Evolutionary conservation across 2,888 invertebrate species (phyloP).

Genomic region (Campopleginae sp.): DNA sequence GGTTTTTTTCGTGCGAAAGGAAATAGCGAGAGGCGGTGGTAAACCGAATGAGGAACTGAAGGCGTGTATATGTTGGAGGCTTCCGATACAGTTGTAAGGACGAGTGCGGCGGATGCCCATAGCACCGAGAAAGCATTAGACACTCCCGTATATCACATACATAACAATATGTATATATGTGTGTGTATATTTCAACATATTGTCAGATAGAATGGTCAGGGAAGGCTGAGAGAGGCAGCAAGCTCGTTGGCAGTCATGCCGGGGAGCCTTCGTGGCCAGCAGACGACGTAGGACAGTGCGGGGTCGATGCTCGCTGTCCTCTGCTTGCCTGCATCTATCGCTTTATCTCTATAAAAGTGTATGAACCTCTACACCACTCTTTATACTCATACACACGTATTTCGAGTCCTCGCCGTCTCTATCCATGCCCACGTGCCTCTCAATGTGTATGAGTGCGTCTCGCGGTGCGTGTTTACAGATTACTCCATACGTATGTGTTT

Average conservation of each 20-base stretch:
- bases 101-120: constrained; percentile 55
- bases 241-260: constrained; percentile 53
- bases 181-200: constrained; percentile 31
- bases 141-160: constrained; percentile 42
- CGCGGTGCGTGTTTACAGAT: neutral
- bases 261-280: constrained; percentile 67
- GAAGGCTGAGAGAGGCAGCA: constrained; percentile 63
- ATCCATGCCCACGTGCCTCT: neutral
- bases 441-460: neutral
- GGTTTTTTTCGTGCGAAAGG: constrained; percentile 43
- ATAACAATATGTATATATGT: constrained; percentile 10
- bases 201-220: constrained; percentile 62
- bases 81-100: constrained; percentile 64
- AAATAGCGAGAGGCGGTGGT: constrained; percentile 56
- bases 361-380: constrained; percentile 15
- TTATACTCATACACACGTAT: constrained; percentile 5
- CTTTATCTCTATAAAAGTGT: constrained; percentile 50
- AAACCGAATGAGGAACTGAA: constrained; percentile 57
- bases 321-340: constrained; percentile 70
- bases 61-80: constrained; percentile 31
- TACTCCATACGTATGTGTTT: constrained; percentile 16
- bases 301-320: constrained; percentile 79
- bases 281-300: constrained; percentile 78
- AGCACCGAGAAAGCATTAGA: constrained; percentile 52
- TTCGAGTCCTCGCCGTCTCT: neutral